A percentile compares a stretch with the other conserved stretches of the same genome.
Evolutionary conservation across 2,113 vertebrate species (phyloP).

Genomic region (Poeciliopsis prolifica): DNA sequence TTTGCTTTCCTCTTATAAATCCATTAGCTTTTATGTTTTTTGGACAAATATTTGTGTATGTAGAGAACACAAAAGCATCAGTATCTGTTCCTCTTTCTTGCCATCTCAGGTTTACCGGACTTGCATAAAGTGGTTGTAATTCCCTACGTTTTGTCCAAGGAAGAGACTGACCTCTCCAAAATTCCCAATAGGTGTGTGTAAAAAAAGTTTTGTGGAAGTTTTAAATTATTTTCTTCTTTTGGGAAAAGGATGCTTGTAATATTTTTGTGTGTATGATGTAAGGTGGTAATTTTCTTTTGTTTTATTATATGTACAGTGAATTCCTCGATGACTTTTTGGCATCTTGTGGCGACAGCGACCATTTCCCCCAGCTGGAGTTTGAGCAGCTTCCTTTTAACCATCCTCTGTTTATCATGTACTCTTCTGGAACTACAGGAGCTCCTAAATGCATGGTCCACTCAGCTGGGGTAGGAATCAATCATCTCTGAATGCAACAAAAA

Average conservation of each 20-base stretch:
- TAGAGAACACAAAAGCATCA: background rate
- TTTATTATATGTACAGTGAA: conserved; percentile 70
- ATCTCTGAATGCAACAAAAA: background rate
- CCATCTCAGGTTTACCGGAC: conserved; percentile 86
- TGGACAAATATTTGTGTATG: background rate
- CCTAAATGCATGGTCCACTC: conserved; percentile 99
- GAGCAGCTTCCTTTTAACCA: conserved; percentile 96
- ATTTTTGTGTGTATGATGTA: background rate
- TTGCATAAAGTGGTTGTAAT: conserved; percentile 90
- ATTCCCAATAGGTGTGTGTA: conserved; percentile 85
- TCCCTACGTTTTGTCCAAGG: conserved; percentile 85
- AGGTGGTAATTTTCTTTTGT: background rate
- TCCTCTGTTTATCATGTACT: conserved; percentile 96
- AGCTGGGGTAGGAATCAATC: conserved; percentile 85
- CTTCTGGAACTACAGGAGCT: conserved; percentile 94
- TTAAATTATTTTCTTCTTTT: background rate
- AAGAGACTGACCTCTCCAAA: conserved; percentile 88
- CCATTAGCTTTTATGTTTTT: background rate
- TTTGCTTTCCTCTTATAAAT: background rate
- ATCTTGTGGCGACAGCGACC: conserved; percentile 80
- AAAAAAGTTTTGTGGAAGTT: background rate
- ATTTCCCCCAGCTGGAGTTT: conserved; percentile 93
- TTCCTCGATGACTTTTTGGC: conserved; percentile 93
- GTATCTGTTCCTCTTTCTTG: background rate
- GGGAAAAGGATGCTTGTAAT: background rate